Evolutionary conservation across 37 sponge, comb jelly and placozoan species (phyloP).

Genomic region (Chondrosia reniformis): DNA sequence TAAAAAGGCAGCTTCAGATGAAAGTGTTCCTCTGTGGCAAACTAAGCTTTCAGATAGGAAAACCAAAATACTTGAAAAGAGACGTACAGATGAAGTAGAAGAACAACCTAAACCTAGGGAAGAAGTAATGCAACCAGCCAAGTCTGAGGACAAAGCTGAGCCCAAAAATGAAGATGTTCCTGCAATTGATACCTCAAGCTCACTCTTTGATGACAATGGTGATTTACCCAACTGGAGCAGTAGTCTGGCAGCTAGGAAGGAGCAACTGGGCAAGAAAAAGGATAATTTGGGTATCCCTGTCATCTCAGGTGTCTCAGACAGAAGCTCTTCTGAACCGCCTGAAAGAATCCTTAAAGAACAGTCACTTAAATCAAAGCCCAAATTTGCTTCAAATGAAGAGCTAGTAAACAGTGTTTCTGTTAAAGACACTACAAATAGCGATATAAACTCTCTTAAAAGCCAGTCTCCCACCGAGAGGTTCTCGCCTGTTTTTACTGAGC

Average conservation of each 20-base stretch:
- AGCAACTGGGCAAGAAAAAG: conserved; percentile 7
- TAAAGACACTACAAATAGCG: neutral
- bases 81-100: neutral
- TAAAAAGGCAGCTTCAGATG: neutral
- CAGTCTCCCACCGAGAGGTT: neutral
- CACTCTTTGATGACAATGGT: neutral
- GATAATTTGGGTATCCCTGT: conserved; percentile 5
- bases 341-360: neutral
- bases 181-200: neutral
- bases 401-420: neutral
- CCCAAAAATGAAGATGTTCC: too few relatives aligned
- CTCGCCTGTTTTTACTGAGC: neutral
- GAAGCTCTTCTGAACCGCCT: neutral
- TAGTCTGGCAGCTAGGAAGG: neutral
- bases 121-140: neutral
- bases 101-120: neutral
- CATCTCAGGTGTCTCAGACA: neutral
- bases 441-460: neutral
- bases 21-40: conserved; percentile 13
- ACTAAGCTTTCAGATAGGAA: conserved; percentile 5
- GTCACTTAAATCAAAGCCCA: neutral
- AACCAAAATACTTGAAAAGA: neutral
- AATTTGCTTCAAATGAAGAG: neutral
- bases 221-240: conserved; percentile 6
- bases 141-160: neutral